Evolutionary conservation across 2,888 invertebrate species (phyloP).

Genomic region (Hydropsyche betteni): DNA sequence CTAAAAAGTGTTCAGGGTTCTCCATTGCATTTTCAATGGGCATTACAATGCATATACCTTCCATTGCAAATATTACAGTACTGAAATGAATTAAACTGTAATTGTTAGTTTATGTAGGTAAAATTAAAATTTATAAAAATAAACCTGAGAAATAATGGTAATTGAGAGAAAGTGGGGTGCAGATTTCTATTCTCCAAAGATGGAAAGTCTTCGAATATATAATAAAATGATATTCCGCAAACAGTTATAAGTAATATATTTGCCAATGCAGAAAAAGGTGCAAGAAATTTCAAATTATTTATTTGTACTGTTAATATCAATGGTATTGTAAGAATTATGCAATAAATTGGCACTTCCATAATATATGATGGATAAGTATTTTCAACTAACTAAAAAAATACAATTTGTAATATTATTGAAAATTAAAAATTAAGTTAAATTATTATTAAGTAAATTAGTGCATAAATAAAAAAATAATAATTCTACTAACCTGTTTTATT

Average conservation of each 20-base stretch:
- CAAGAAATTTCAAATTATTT: slow-evolving; percentile 81
- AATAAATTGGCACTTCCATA: slow-evolving; percentile 58
- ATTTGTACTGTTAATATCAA: slow-evolving; percentile 66
- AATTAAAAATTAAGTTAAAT: not conserved
- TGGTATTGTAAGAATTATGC: slow-evolving; percentile 60
- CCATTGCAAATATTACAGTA: slow-evolving; percentile 97
- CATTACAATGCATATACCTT: slow-evolving; percentile 91
- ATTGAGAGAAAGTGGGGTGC: slow-evolving; percentile 66
- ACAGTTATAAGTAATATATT: slow-evolving; percentile 82
- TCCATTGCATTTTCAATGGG: slow-evolving; percentile 94
- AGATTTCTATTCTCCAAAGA: slow-evolving; percentile 64
- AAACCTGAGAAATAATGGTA: slow-evolving; percentile 87
- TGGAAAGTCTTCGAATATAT: slow-evolving; percentile 71
- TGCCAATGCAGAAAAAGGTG: slow-evolving; percentile 89
- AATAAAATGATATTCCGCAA: slow-evolving; percentile 83
- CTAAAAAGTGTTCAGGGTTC: slow-evolving; percentile 81
- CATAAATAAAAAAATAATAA: not conserved
- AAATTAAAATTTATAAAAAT: slow-evolving; percentile 12
- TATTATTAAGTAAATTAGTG: too few relatives aligned
- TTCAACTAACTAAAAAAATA: slow-evolving; percentile 61
- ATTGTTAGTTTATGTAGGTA: not conserved
- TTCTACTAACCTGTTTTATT: slow-evolving; percentile 68
- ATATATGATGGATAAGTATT: slow-evolving; percentile 54
- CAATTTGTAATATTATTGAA: not conserved
- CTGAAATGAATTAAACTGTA: slow-evolving; percentile 62